These are phyloP conservation scores for Drosophila pseudoananassae DNA, from an alignment of 1,140 invertebrate genomes.

Conservation along the genomic window DNA sequence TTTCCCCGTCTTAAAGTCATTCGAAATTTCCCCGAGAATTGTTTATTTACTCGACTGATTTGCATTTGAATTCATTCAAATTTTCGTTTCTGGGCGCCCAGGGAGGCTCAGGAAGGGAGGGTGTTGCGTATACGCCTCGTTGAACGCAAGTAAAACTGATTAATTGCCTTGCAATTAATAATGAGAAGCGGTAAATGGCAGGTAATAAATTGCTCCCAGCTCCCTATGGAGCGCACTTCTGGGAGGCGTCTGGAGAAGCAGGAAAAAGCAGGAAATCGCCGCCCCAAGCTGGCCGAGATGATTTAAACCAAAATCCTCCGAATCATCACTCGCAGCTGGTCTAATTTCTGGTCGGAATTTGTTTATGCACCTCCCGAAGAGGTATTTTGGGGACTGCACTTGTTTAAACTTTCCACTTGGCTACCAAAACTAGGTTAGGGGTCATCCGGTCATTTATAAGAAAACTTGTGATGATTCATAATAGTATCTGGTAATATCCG, in stretches of 20 bases:
- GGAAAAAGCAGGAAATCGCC: neutral
- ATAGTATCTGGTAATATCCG: too few relatives aligned
- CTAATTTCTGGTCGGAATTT: slow-evolving; percentile 34
- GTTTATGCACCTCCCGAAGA: slow-evolving; percentile 44
- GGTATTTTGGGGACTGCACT: slow-evolving; percentile 26
- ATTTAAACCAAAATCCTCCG: slow-evolving; percentile 48
- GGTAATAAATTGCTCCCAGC: slow-evolving; percentile 70
- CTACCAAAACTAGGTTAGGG: slow-evolving; percentile 33
- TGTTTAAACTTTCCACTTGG: slow-evolving; percentile 7
- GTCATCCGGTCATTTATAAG: slow-evolving; percentile 11
- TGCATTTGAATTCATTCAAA: slow-evolving; percentile 75
- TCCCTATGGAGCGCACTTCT: slow-evolving; percentile 20
- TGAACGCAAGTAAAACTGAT: slow-evolving; percentile 76
- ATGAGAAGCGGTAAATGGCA: slow-evolving; percentile 78
- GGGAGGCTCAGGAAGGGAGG: neutral
- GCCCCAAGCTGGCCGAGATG: slow-evolving; percentile 9
- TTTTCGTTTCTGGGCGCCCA: slow-evolving; percentile 14
- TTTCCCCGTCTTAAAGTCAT: slow-evolving; percentile 39
- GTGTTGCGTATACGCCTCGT: slow-evolving; percentile 67
- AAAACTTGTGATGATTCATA: neutral
- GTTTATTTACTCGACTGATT: slow-evolving; percentile 68
- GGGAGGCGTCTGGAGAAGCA: neutral
- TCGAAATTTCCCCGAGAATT: slow-evolving; percentile 37
- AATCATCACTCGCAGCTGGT: slow-evolving; percentile 38
- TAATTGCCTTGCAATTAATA: slow-evolving; percentile 77